A percentile compares a stretch with the other conserved stretches of the same genome.
Evolutionary conservation across 2,888 invertebrate genomes (phyloP).

Genomic region (Lamproptera curius): DNA sequence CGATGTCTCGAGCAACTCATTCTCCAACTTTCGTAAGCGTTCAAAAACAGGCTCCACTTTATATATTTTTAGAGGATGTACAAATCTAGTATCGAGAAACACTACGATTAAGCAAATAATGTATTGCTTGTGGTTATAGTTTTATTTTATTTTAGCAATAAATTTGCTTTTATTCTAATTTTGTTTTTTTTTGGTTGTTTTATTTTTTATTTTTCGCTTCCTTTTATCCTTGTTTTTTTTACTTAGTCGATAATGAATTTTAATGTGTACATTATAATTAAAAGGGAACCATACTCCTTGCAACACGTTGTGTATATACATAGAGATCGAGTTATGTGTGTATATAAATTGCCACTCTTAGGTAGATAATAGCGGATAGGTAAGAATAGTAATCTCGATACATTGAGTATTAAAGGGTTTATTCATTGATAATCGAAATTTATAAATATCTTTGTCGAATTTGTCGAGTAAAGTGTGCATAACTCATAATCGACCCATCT

Average conservation of each 20-base stretch:
- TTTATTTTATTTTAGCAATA: conserved; percentile 77
- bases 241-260: conserved; percentile 40
- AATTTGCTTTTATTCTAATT: conserved; percentile 75
- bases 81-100: conserved; percentile 62
- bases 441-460: conserved; percentile 51
- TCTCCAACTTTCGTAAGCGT: conserved; percentile 18
- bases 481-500: conserved; percentile 41
- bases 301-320: conserved; percentile 67
- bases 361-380: conserved; percentile 45
- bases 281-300: conserved; percentile 76
- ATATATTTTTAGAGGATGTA: conserved; percentile 65
- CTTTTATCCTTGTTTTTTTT: conserved; percentile 40
- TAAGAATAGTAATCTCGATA: conserved; percentile 43
- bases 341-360: conserved; percentile 56
- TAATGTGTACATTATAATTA: conserved; percentile 56
- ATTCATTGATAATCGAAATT: conserved; percentile 58
- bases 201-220: conserved; percentile 44
- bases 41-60: conserved; percentile 33
- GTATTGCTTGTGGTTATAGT: conserved; percentile 73
- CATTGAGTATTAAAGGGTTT: conserved; percentile 40
- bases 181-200: conserved; percentile 57
- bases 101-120: conserved; percentile 57
- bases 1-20: conserved; percentile 23
- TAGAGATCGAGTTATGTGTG: conserved; percentile 48
- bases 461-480: conserved; percentile 50